Base-by-base conservation (phyloP, 2,888 invertebrate species). In the Apodemia mormo region DNA sequence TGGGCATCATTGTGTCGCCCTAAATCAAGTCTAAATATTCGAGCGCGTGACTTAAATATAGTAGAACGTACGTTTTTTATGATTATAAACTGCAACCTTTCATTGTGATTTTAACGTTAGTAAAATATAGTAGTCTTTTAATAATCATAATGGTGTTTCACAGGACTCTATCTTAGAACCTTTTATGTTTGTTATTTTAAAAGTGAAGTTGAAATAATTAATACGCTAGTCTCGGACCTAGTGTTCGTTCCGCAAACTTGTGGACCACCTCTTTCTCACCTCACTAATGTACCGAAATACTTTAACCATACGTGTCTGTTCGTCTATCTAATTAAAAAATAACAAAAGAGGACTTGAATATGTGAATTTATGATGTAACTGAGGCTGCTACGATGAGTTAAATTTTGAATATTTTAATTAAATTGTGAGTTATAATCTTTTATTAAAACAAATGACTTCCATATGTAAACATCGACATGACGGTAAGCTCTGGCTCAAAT, bases 401-500 rank as follows among this genome's bases (percentile, higher is more conserved):
- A 58, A 58, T 58, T 58, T 58, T 58, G 33, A 30, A 58, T 58
- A 30, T 61, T 33, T 58, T 56, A 61, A 33, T 61, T 61, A 14
- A 61, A 61, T 5, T 61, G 33, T 61, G 6, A 61, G 14, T 61
- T 61, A 33, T 33, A 12, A 10, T 29, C 33, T 58, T 58, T 30
- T 61, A 5, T 40, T 14, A 49, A 4, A 4, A 33, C 14, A 10
- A 30, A 33, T 61, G 9, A 33, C 33, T 61, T 61, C 61, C 12
- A 30, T 61, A 12, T 61, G 33, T 61, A 30, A 61, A 61, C 61
- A 56, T 56, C 56, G 10, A 56, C 8, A 29, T 29, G 56, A 56
- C 56, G 56, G 56, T 56, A 56, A 30, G 61, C 30, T 61, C 33
- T 61, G 33, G 58, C 58, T 61, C 58, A 61, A 61, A 61, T 33